phyloP scores from a whole-genome alignment of 35 echinoderm and acorn worm species.

The Lytechinus pictus region DNA sequence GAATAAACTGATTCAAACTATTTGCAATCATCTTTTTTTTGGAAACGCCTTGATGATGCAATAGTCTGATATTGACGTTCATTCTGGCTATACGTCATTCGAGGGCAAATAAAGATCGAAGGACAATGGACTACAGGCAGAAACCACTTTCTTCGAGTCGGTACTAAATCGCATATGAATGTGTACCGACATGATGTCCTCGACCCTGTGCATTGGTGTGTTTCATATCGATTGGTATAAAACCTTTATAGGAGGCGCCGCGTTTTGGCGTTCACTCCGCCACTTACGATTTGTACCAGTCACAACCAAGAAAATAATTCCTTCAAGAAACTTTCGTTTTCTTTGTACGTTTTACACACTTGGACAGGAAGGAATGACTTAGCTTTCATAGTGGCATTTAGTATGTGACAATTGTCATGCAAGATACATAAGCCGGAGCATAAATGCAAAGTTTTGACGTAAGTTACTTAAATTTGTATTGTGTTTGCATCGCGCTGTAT shows the following conservation, averaged over 20 bases:
- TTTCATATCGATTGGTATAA: not conserved
- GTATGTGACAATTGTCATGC: not conserved
- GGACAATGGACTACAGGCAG: too few species aligned
- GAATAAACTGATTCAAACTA: too few species aligned
- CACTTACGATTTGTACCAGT: not conserved
- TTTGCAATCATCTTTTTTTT: too few species aligned
- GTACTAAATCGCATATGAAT: too few species aligned
- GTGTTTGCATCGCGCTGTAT: too few species aligned
- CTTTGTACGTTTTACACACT: not conserved
- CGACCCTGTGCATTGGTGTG: too few species aligned
- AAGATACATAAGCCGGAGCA: not conserved
- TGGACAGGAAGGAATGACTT: not conserved
- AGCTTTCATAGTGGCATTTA: not conserved
- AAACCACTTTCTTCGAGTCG: too few species aligned
- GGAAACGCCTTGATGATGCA: too few species aligned
- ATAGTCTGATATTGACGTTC: too few species aligned
- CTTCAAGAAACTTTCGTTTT: not conserved
- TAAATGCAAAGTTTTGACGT: not conserved
- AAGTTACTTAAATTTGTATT: not conserved
- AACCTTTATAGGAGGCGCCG: not conserved
- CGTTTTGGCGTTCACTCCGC: not conserved
- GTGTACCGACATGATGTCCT: too few species aligned
- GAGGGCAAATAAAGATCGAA: too few species aligned
- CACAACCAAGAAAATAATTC: not conserved
- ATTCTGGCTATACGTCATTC: too few species aligned